Conservation (phyloP, 2,113 vertebrate genomes). For the Sitta europaea region DNA sequence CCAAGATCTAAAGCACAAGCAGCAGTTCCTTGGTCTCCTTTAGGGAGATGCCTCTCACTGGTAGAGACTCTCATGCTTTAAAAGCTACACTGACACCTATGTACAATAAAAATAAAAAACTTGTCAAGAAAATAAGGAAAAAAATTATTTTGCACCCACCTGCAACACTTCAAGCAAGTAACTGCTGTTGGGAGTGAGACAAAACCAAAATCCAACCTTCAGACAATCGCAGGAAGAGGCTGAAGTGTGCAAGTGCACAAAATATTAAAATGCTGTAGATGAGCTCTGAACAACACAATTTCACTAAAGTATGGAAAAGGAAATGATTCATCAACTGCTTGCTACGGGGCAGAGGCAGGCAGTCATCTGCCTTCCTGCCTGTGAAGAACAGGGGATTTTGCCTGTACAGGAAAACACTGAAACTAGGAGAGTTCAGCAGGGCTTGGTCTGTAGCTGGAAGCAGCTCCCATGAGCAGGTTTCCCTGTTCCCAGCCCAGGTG, state of each 20-base stretch:
- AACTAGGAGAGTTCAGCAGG: accelerated
- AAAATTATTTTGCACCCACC: not conserved
- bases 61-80: not conserved
- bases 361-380: not conserved
- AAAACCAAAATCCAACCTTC: not conserved
- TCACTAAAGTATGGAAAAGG: not conserved
- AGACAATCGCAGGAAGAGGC: constrained; percentile 38
- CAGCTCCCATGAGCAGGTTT: not conserved
- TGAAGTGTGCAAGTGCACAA: not conserved
- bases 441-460: not conserved
- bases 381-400: not conserved
- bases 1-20: not conserved
- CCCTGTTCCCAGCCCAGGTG: accelerated
- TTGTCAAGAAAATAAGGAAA: not conserved
- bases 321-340: constrained; percentile 3
- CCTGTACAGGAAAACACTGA: not conserved
- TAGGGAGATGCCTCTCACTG: not conserved
- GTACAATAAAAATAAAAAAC: not conserved
- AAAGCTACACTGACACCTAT: not conserved
- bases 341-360: not conserved
- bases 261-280: not conserved
- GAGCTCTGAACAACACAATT: not conserved
- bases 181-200: not conserved
- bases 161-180: not conserved
- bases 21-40: not conserved